Evolutionary conservation across 2,888 invertebrate species (phyloP), one percentile per base, ranked within the genome.

Genomic region (Erpobdella octoculata): DNA sequence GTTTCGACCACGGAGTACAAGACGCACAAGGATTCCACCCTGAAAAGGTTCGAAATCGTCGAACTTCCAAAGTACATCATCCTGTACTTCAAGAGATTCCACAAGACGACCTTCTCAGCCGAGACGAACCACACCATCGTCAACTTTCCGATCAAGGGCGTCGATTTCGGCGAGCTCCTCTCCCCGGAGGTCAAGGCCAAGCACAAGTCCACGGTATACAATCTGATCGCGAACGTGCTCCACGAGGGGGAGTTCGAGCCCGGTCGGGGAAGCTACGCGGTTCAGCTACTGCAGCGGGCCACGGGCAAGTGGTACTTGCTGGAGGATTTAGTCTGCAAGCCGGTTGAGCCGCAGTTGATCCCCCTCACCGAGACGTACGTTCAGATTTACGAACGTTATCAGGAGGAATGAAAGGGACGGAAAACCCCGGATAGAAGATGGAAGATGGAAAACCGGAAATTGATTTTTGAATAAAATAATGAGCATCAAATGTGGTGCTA

Each of bases 81-180:
- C 79, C 85, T 98, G 71, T 96, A 94, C 79, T 93, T 97, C 75
- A 96, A 97, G 86, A 87, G 98, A 75, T 99, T 99, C 83, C 96
- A 95, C 0, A 98, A 95, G 84, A 99, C 98, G 82, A 95, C 94
- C 6, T 99, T 97, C 85, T 98, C 94, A 80, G 88, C 95, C 25
- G 98, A 99, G 83, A 99, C 99, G 85, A 99, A 99, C 86, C 96
- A 96, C 0, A 99, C 98, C 0, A 99, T 99, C 80, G 97, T 99
- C 2, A 99, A 99, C 83, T 99, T 99, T 82, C 98, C 98, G 3
- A 93, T 98, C 74, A 95, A 93, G 82, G 94, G 95, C 83, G 91
- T 98, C 2, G 97, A 98, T 84, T 92, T 98, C 83, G 93, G 92
- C 15, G 97, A 98, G 79, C 90, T 95, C 78, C 84, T 98, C 65